These are phyloP conservation scores for Eulemur albifrons DNA, from an alignment of 2,797 vertebrate species.

Conservation along the genomic window DNA sequence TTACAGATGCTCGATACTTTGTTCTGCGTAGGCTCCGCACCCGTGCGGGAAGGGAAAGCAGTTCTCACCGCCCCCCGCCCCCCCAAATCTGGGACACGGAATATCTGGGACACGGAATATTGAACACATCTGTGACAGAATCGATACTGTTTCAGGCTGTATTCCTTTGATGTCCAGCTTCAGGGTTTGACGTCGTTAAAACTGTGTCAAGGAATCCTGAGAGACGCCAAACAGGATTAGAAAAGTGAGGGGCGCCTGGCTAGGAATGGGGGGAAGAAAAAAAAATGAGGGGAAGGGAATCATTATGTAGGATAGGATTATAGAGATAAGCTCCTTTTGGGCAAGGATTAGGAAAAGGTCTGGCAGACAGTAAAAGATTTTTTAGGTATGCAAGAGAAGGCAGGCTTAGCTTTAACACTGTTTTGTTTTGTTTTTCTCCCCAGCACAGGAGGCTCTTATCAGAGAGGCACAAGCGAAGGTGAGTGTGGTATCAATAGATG, in stretches of 20 bases:
- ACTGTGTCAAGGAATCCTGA: neutral
- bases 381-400: neutral
- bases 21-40: neutral
- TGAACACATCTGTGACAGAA: neutral
- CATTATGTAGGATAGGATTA: neutral
- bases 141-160: neutral
- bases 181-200: neutral
- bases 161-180: neutral
- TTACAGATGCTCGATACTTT: neutral
- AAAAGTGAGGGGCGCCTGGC: neutral
- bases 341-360: neutral
- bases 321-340: neutral
- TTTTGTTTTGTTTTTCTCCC: rapidly evolving
- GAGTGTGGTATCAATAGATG: no score
- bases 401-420: neutral
- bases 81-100: neutral
- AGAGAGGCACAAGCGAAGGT: neutral
- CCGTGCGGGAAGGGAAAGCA: neutral
- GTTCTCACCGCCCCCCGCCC: neutral
- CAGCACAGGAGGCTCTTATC: neutral
- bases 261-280: neutral
- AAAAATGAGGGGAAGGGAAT: neutral
- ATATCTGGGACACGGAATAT: no score
- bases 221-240: neutral
- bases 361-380: neutral